These are phyloP conservation scores for Nomada lathburiana DNA, from an alignment of 2,888 invertebrate genomes.

Conservation along the genomic window DNA sequence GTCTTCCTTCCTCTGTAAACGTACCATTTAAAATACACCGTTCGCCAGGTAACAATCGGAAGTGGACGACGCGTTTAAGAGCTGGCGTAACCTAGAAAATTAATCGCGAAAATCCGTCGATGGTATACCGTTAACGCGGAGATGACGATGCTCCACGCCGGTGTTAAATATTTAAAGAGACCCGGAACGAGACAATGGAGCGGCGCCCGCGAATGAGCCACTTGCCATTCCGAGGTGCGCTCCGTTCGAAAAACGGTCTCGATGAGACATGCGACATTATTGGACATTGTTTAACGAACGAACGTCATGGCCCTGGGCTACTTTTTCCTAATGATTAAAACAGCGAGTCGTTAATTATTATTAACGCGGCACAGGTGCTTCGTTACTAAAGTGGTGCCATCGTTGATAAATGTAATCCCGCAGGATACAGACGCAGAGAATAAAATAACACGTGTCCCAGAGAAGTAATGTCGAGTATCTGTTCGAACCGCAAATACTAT, in stretches of 20 bases:
- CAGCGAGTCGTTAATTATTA: not conserved
- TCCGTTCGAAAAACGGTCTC: constrained; percentile 30
- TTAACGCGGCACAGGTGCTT: not conserved
- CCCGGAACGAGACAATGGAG: constrained; percentile 77
- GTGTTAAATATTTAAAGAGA: constrained; percentile 83
- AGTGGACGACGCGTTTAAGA: constrained; percentile 15
- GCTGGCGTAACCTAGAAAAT: constrained; percentile 66
- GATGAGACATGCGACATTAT: constrained; percentile 36
- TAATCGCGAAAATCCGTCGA: constrained; percentile 63
- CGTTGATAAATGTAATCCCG: too few relatives aligned
- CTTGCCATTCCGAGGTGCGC: constrained; percentile 52
- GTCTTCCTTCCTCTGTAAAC: not conserved
- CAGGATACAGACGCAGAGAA: too few relatives aligned
- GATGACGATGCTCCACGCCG: constrained; percentile 68
- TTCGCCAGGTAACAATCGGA: constrained; percentile 29
- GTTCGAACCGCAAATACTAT: too few relatives aligned
- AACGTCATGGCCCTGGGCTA: constrained; percentile 27
- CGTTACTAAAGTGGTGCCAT: not conserved
- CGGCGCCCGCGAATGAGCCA: constrained; percentile 68
- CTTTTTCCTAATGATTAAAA: constrained; percentile 21
- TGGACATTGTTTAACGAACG: constrained; percentile 27
- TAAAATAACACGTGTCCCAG: too few relatives aligned
- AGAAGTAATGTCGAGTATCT: too few relatives aligned
- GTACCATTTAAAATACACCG: not conserved
- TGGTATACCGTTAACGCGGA: constrained; percentile 72